Evolutionary conservation across 92 coral and sea anemone genomes (phyloP).

Genomic region (Chrysogorgia sp.): DNA sequence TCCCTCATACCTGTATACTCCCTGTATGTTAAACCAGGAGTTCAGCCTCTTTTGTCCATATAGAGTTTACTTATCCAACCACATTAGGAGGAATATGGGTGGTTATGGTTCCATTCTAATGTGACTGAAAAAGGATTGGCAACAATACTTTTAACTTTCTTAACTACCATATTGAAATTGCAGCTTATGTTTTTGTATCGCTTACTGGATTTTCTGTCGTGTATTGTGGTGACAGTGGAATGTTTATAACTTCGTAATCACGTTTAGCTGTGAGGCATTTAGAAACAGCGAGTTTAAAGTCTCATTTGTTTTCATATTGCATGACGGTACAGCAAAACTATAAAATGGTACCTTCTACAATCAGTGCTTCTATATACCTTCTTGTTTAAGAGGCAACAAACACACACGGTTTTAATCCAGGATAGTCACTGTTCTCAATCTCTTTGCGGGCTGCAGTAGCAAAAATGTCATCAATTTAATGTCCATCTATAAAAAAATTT

Average conservation of each 20-base stretch:
- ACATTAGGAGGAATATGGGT: neutral
- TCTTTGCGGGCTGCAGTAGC: slow-evolving; percentile 24
- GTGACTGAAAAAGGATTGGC: too few relatives aligned
- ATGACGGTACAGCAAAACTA: neutral
- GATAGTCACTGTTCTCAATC: slow-evolving; percentile 1
- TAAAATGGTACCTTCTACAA: neutral
- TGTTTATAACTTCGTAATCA: neutral
- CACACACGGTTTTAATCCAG: slow-evolving; percentile 7
- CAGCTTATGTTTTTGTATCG: neutral
- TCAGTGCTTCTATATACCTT: neutral
- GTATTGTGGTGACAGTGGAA: slow-evolving; percentile 21
- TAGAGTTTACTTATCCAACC: neutral
- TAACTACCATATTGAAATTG: too few relatives aligned
- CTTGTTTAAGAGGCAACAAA: slow-evolving; percentile 1
- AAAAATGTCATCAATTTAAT: slow-evolving; percentile 3
- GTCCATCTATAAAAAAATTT: slow-evolving; percentile 17
- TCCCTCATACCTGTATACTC: slow-evolving; percentile 1
- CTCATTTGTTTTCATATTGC: slow-evolving; percentile 2
- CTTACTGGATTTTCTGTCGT: neutral
- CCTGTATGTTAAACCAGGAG: slow-evolving; percentile 7
- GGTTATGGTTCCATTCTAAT: too few relatives aligned
- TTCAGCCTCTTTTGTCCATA: neutral
- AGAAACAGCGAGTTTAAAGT: neutral
- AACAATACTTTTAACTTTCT: too few relatives aligned
- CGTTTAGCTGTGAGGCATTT: too few relatives aligned